phyloP scores from a whole-genome alignment of 2,113 vertebrate species.

The Hippocampus guttulatus region DNA sequence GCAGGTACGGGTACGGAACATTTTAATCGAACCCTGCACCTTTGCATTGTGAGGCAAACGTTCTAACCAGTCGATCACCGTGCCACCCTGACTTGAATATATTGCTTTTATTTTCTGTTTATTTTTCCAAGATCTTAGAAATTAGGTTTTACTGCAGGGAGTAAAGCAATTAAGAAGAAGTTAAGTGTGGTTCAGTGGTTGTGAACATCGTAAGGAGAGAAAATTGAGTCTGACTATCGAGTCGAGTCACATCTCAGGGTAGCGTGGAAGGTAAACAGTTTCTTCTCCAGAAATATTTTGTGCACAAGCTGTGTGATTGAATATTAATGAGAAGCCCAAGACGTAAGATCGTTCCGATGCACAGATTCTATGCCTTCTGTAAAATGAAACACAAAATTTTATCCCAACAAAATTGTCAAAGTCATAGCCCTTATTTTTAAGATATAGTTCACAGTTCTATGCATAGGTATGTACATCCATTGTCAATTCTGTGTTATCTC shows the following conservation, averaged over 20 bases:
- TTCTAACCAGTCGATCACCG: too few relatives aligned
- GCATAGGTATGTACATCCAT: too few relatives aligned
- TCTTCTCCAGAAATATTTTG: background rate
- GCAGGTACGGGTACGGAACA: too few relatives aligned
- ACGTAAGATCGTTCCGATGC: background rate
- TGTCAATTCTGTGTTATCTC: too few relatives aligned
- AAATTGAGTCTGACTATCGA: background rate
- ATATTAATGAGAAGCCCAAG: background rate
- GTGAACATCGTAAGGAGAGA: background rate
- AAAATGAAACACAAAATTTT: background rate
- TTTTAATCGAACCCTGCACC: too few relatives aligned
- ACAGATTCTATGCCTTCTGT: background rate
- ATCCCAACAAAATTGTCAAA: too few relatives aligned
- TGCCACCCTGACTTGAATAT: background rate
- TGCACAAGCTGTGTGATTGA: background rate
- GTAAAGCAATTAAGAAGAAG: background rate
- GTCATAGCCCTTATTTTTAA: too few relatives aligned
- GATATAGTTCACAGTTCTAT: too few relatives aligned
- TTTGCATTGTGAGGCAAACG: too few relatives aligned
- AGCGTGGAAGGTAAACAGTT: background rate
- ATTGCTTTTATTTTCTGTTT: background rate
- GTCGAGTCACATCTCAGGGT: background rate
- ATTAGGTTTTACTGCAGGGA: background rate
- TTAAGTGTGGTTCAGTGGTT: slow-evolving; percentile 1
- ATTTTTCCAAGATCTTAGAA: background rate